Percentiles rank a stretch among this genome's conserved stretches.
Conservation (phyloP, 2,113 vertebrate genomes). For the Chloropsis cyanopogon region DNA sequence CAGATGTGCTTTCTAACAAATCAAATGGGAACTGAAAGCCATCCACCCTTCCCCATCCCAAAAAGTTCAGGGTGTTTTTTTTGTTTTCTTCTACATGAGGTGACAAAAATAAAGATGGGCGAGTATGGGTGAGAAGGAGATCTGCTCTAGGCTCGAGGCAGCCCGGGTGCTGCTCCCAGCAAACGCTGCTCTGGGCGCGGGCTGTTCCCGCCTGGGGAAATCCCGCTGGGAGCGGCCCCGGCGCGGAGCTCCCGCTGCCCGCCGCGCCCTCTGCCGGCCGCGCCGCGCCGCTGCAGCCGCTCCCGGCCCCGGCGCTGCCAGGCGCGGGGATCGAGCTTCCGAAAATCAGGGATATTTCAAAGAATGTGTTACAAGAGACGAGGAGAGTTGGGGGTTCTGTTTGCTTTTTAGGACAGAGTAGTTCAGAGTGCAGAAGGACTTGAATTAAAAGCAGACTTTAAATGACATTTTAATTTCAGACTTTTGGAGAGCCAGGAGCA, state of each 20-base stretch:
- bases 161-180: background rate
- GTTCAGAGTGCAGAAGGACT: background rate
- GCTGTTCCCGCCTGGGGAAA: background rate
- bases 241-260: background rate
- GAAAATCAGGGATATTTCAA: accelerated
- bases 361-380: accelerated
- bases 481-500: background rate
- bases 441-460: background rate
- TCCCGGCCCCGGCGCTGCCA: background rate
- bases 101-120: background rate
- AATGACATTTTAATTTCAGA: background rate
- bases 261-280: background rate
- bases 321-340: accelerated
- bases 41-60: background rate
- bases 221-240: background rate
- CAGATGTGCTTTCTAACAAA: background rate
- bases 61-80: background rate
- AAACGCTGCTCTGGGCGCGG: background rate
- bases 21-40: background rate
- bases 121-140: background rate
- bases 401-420: background rate
- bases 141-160: background rate
- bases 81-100: background rate
- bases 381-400: accelerated
- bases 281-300: background rate